Base-by-base conservation (phyloP, 2,113 vertebrate species). In the Ictalurus furcatus region DNA sequence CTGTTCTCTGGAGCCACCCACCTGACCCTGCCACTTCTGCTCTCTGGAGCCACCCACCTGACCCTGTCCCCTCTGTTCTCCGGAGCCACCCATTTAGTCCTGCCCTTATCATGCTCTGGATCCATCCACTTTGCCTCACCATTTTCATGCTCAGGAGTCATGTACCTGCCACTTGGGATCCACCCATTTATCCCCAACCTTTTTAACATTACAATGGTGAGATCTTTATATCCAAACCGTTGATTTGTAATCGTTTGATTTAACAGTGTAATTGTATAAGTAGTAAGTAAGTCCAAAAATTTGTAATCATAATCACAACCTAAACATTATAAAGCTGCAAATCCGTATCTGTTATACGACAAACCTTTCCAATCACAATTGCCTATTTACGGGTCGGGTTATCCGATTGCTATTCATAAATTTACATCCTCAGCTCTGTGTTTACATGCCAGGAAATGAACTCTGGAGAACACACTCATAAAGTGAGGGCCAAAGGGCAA, bases 401-500 rank as follows among this genome's bases (percentile, higher is more conserved):
- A 76, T n/a, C 40, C 48, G 9, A 2, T 54, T 54, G 28, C 48
- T 54, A 16, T 30, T 54, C 78, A 80, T n/a, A 17, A 56, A 30
- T 80, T 30, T 54, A 30, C 48, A 56, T 80, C 48, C 48, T 30
- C 9, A 28, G 40, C 4, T 2, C 40, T 63, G 11, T 63, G 58
- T 84, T 84, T 44, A 28, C 56, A 61, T 61, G 56, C 19, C 30
- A 83, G n/a, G 19, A 21, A 82, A 82, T 59, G 19, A 63, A 40
- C 21, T 63, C 34, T 84, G 21, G 34, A 63, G 81, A 84, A 30
- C n/a, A 58, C 19, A 40, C 28, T 65, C 40, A 25, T 30, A 81
- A 48, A 69, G 25, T 78, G 73, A 30, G 44, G 28, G n/a, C 80
- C 54, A 61, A n/a, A 30, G 81, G 82, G 87, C 82, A 84, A 84